phyloP scores from a whole-genome alignment of 2,113 vertebrate species.

The Dicerorhinus sumatrensis region DNA sequence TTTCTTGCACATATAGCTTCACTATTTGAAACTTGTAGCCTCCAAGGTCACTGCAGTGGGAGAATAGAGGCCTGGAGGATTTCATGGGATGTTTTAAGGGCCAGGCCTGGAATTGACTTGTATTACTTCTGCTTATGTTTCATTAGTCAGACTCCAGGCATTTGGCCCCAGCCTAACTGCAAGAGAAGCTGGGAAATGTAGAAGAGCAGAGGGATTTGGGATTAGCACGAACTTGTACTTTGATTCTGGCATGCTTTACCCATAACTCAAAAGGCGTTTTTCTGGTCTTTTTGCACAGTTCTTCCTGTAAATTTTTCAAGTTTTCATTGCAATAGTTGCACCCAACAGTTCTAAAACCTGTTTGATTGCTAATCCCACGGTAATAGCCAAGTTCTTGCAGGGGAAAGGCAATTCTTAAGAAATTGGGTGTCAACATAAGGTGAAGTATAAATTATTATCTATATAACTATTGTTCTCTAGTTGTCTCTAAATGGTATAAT shows the following conservation, averaged over 20 bases:
- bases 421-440: background rate
- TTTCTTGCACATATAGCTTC: background rate
- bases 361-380: background rate
- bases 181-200: background rate
- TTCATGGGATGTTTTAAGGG: background rate
- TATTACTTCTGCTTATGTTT: background rate
- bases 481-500: background rate
- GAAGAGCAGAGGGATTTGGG: background rate
- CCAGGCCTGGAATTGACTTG: background rate
- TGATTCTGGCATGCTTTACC: background rate
- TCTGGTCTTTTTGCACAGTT: background rate
- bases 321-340: constrained; percentile 18
- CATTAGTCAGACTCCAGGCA: background rate
- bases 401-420: background rate
- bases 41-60: background rate
- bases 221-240: background rate
- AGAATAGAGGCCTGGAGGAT: background rate
- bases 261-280: background rate
- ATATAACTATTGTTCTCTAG: background rate
- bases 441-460: background rate
- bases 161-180: background rate
- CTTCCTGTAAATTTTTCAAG: background rate
- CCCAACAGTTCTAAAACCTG: background rate
- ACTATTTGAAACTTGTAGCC: background rate
- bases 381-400: background rate